Conservation (phyloP, 2,797 vertebrate species). For the Acanthurus leucopareius region DNA sequence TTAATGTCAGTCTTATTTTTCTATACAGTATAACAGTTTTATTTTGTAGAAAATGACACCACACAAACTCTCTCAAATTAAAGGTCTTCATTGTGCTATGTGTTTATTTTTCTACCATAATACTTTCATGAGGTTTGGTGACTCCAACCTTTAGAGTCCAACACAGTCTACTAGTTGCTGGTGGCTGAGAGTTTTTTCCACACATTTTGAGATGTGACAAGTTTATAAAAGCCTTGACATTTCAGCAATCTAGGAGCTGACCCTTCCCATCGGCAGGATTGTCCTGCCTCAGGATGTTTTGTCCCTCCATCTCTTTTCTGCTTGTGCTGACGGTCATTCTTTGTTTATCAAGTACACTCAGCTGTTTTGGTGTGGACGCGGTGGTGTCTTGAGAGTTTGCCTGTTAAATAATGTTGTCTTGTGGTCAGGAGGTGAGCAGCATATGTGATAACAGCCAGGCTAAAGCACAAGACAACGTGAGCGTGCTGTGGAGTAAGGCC, state of each 20-base stretch:
- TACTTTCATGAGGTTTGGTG: constrained; percentile 65
- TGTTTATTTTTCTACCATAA: constrained; percentile 62
- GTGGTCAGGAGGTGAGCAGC: constrained; percentile 83
- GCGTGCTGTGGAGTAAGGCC: constrained; percentile 59
- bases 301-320: constrained; percentile 27
- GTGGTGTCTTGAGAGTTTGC: constrained; percentile 47
- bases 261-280: constrained; percentile 13
- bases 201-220: constrained; percentile 33
- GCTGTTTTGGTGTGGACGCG: constrained; percentile 52
- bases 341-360: constrained; percentile 52
- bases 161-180: background rate
- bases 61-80: constrained; percentile 21
- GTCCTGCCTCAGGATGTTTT: constrained; percentile 14
- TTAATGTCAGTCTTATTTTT: constrained; percentile 61
- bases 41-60: constrained; percentile 39
- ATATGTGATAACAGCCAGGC: constrained; percentile 77
- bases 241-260: background rate
- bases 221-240: constrained; percentile 20
- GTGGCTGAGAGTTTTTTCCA: constrained; percentile 47
- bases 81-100: constrained; percentile 55
- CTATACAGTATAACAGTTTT: constrained; percentile 65
- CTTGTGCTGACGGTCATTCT: constrained; percentile 29
- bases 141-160: constrained; percentile 27
- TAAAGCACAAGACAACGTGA: constrained; percentile 69
- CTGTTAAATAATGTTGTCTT: constrained; percentile 52